These are phyloP conservation scores for Hofmannophila pseudospretella DNA, from an alignment of 2,888 invertebrate species.

Conservation along the genomic window DNA sequence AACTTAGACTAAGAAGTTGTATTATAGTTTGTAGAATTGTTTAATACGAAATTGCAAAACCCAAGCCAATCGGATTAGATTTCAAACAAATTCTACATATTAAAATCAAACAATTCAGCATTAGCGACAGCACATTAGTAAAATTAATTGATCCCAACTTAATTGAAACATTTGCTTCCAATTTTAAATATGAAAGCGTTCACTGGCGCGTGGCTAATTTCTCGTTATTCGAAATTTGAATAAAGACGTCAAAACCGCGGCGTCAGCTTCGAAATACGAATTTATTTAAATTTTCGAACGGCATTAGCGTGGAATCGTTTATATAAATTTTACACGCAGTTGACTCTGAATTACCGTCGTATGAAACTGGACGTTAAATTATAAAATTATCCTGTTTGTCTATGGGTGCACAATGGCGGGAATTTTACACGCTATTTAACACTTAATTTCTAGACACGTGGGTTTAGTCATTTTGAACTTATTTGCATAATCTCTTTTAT, in stretches of 20 bases:
- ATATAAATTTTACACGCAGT: slow-evolving; percentile 74
- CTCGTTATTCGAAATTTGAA: slow-evolving; percentile 60
- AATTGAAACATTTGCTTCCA: slow-evolving; percentile 34
- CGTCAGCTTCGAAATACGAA: slow-evolving; percentile 45
- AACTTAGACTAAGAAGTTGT: no score
- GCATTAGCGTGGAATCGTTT: slow-evolving; percentile 55
- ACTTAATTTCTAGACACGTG: slow-evolving; percentile 62
- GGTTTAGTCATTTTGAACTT: slow-evolving; percentile 25
- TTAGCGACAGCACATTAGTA: slow-evolving; percentile 21
- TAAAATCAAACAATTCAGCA: slow-evolving; percentile 16
- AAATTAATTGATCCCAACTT: slow-evolving; percentile 36
- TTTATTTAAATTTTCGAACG: slow-evolving; percentile 41
- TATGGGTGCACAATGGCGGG: slow-evolving; percentile 48
- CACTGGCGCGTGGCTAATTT: slow-evolving; percentile 53
- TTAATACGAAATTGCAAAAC: no score
- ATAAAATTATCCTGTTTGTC: slow-evolving; percentile 57
- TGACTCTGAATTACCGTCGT: slow-evolving; percentile 55
- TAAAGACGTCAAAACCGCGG: slow-evolving; percentile 71
- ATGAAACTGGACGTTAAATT: slow-evolving; percentile 50
- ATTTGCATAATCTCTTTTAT: slow-evolving; percentile 66
- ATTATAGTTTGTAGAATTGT: no score
- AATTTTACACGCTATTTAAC: slow-evolving; percentile 73
- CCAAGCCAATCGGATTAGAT: no score
- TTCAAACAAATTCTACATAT: no score
- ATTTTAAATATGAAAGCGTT: slow-evolving; percentile 58